A percentile compares a stretch with the other conserved stretches of the same genome.
Conservation (phyloP, 2,797 vertebrate genomes). For the Acipenser ruthenus region DNA sequence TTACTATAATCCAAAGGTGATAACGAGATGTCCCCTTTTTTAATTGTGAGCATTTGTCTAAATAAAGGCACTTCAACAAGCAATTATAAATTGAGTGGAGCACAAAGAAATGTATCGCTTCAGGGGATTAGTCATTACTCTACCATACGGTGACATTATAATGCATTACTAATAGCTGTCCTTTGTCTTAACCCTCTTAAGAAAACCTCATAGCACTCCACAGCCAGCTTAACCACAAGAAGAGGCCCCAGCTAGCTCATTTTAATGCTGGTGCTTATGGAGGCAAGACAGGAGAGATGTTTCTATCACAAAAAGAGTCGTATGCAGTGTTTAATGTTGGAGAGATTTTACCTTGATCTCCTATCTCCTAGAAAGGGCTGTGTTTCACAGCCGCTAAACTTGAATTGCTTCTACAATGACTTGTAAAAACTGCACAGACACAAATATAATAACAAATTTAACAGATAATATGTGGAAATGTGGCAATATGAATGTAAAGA, state of each 20-base stretch:
- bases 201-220: neutral
- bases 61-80: conserved; percentile 13
- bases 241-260: conserved; percentile 24
- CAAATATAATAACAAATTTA: no score
- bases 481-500: no score
- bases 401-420: no score
- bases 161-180: conserved; percentile 38
- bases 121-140: conserved; percentile 22
- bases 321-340: no score
- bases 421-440: no score
- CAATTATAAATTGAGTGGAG: conserved; percentile 35
- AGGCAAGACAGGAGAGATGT: neutral
- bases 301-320: neutral
- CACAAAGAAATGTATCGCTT: conserved; percentile 31
- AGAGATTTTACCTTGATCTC: no score
- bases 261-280: conserved; percentile 3
- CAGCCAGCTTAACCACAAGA: neutral
- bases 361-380: no score
- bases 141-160: conserved; percentile 26
- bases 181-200: conserved; percentile 30
- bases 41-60: conserved; percentile 1
- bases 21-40: neutral
- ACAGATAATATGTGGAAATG: no score
- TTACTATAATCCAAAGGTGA: neutral
- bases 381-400: no score